Conservation (phyloP, 1,140 invertebrate species). For the Bactericera cockerelli region DNA sequence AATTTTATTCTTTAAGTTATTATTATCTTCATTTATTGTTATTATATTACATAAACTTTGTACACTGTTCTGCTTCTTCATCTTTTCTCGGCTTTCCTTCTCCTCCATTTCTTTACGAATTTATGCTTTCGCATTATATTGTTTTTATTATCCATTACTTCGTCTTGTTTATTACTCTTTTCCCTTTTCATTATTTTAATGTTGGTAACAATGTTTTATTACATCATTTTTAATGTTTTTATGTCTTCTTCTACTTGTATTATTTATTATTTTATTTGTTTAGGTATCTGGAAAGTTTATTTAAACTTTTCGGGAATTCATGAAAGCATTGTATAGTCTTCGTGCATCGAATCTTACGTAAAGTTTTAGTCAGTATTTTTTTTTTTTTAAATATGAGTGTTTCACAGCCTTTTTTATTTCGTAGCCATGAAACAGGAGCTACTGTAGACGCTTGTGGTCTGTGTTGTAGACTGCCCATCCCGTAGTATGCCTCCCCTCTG, state of each 20-base stretch:
- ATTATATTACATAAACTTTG: slow-evolving; percentile 7
- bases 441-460: too few species aligned
- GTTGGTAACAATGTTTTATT: slow-evolving; percentile 9
- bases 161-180: slow-evolving; percentile 3
- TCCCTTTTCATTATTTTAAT: slow-evolving; percentile 8
- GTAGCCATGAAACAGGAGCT: too few species aligned
- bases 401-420: too few species aligned
- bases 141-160: slow-evolving; percentile 9
- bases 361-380: too few species aligned
- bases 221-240: slow-evolving; percentile 7
- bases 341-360: too few species aligned
- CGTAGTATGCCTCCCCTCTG: too few species aligned
- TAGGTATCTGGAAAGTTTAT: background rate
- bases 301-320: too few species aligned
- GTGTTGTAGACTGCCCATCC: too few species aligned
- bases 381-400: too few species aligned
- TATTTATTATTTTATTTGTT: slow-evolving; percentile 1
- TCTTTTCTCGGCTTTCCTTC: background rate
- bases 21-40: slow-evolving; percentile 1
- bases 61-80: background rate
- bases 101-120: background rate
- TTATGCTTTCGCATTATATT: background rate
- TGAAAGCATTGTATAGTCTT: too few species aligned
- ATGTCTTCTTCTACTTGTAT: background rate
- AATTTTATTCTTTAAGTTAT: background rate